Conservation (phyloP, 2,797 vertebrate genomes). For the Anas bernieri region DNA sequence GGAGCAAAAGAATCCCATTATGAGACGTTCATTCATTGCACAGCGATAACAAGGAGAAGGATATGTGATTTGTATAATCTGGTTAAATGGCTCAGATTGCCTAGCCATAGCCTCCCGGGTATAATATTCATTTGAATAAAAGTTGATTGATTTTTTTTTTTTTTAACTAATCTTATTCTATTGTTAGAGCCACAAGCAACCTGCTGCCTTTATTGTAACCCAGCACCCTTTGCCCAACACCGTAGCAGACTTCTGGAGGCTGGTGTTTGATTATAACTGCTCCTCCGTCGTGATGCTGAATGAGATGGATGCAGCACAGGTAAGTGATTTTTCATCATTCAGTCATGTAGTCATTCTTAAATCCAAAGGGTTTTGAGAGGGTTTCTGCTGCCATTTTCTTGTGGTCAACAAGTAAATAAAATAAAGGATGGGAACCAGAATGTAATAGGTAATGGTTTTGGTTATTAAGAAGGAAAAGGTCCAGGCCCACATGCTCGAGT, state of each 20-base stretch:
- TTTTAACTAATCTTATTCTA: slow-evolving; percentile 67
- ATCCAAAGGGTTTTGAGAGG: neutral
- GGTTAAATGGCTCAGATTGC: slow-evolving; percentile 71
- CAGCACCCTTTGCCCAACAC: slow-evolving; percentile 98
- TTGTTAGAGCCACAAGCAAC: slow-evolving; percentile 96
- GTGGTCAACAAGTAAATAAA: neutral
- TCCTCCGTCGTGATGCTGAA: slow-evolving; percentile 98
- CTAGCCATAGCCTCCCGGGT: slow-evolving; percentile 40
- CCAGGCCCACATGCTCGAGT: neutral
- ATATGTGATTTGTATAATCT: slow-evolving; percentile 72
- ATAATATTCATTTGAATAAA: slow-evolving; percentile 59
- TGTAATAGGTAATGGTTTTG: neutral
- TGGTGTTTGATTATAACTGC: slow-evolving; percentile 98
- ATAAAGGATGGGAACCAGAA: neutral
- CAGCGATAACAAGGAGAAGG: slow-evolving; percentile 67
- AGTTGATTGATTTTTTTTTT: slow-evolving; percentile 53
- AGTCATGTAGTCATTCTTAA: neutral
- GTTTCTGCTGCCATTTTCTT: neutral
- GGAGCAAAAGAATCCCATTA: slow-evolving; percentile 75
- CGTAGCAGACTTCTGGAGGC: slow-evolving; percentile 95
- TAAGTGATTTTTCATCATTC: slow-evolving; percentile 45
- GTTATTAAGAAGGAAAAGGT: neutral
- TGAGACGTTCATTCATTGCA: slow-evolving; percentile 61
- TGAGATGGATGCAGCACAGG: slow-evolving; percentile 96
- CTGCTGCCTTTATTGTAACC: slow-evolving; percentile 96